Base-by-base conservation (phyloP, 2,888 invertebrate species). In the Caenorhabditis sp. region DNA sequence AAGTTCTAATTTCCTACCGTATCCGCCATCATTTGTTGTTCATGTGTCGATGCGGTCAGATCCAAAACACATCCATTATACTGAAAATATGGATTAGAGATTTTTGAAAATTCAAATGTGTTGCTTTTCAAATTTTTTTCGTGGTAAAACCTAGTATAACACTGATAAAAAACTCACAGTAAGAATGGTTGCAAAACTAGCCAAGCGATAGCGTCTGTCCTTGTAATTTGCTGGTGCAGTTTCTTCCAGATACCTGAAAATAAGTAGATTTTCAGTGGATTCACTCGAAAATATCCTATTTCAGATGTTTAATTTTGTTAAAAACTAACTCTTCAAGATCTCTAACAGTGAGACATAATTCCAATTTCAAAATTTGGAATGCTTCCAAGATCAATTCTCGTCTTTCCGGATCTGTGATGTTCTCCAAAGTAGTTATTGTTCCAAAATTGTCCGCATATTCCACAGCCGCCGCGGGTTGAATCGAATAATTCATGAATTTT, bases 11-110 rank as follows among this genome's bases (percentile, higher is more conserved):
- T 4, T 31, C 53, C 17, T 36, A 71, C 71, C 36, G 65, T 73
- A 38, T 73, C 73, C 1, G 73, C 61, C 59, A 73, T 65, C 73
- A 73, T 73, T 57, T 73, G 73, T 23, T 73, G 38, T 20, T 73
- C 73, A 50, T 73, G 73, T 26, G 25, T 63, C 7, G 62, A 3
- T 1, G 27, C 54, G 1, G 56, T 49, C 0, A 64, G 62, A 54
- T 73, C 73, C 7, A 73, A 54, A 52, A 73, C 68, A 50, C 73
- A 73, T 62, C 73, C 73, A 27, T 73, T 68, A 49, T 59, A 72
- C 59, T 69, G 60, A 54, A 68, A 63, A 57, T n/a, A n/a, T n/a
- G 36, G 36, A 36, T 36, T 36, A 36, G 36, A 36, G 36, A 36
- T 8, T 8, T 8, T 36, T 8, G 36, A n/a, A n/a, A n/a, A n/a